Conservation (phyloP, 2,888 invertebrate genomes). For the Campoletis raptor region DNA sequence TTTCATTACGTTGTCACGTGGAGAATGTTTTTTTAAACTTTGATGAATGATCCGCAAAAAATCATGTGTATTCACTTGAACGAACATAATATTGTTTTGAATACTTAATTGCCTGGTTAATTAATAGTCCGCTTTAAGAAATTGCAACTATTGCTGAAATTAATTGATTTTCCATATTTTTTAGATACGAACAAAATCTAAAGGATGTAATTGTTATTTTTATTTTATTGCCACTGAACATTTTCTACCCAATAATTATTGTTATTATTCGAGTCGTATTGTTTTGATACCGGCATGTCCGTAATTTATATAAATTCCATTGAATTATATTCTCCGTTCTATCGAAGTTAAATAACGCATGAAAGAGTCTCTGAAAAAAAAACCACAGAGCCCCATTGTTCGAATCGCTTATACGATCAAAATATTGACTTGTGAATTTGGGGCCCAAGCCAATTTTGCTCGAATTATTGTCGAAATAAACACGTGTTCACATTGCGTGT, state of each 20-base stretch:
- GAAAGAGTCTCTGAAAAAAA: not conserved
- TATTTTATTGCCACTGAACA: not conserved
- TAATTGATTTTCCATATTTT: not conserved
- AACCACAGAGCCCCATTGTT: conserved; percentile 1
- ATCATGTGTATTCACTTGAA: not conserved
- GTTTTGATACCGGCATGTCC: not conserved
- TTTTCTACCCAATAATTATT: not conserved
- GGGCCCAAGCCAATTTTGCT: not conserved
- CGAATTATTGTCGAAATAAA: conserved; percentile 4
- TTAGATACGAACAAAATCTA: not conserved
- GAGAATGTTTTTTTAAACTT: not conserved
- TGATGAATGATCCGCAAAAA: no score
- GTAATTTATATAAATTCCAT: conserved; percentile 1
- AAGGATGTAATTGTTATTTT: not conserved
- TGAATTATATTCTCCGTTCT: not conserved
- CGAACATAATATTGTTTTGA: not conserved
- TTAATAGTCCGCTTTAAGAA: not conserved
- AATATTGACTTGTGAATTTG: conserved; percentile 6
- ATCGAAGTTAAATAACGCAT: not conserved
- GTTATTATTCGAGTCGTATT: not conserved
- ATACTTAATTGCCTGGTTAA: not conserved
- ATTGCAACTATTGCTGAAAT: not conserved
- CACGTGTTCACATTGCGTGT: conserved; percentile 4
- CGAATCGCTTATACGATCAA: not conserved
- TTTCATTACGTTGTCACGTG: not conserved